Evolutionary conservation across 2,888 invertebrate species (phyloP).

Genomic region (Celastrina argiolus): DNA sequence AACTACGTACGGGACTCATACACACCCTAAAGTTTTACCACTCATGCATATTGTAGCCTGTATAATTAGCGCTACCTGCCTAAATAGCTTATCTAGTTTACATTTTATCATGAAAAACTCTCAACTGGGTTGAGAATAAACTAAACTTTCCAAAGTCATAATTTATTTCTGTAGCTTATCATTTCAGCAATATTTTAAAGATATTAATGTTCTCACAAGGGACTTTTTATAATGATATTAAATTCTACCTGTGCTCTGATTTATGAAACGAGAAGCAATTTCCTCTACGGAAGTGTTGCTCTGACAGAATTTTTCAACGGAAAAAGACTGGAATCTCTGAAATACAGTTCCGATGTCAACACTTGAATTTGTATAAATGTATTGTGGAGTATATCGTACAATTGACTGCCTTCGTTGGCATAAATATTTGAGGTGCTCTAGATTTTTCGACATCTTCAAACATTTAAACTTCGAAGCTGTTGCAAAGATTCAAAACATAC

Average conservation of each 20-base stretch:
- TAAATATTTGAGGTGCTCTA: background rate
- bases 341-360: conserved; percentile 8
- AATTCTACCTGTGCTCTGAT: conserved; percentile 63
- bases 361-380: conserved; percentile 12
- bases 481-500: no score
- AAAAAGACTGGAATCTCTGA: conserved; percentile 15
- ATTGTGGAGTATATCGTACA: background rate
- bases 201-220: conserved; percentile 6
- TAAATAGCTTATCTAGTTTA: no score
- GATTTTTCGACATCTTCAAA: no score
- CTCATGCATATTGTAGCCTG: no score
- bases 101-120: no score
- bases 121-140: background rate
- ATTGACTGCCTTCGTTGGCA: background rate
- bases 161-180: background rate
- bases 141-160: background rate
- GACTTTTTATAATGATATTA: conserved; percentile 43
- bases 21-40: no score
- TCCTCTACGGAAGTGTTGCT: conserved; percentile 59
- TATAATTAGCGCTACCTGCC: no score
- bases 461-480: no score
- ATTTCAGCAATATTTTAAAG: conserved; percentile 8
- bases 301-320: conserved; percentile 37
- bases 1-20: no score
- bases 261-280: conserved; percentile 64